Evolutionary conservation across 2,888 invertebrate genomes (phyloP).

Genomic region (Thysanoteuthis rhombus): DNA sequence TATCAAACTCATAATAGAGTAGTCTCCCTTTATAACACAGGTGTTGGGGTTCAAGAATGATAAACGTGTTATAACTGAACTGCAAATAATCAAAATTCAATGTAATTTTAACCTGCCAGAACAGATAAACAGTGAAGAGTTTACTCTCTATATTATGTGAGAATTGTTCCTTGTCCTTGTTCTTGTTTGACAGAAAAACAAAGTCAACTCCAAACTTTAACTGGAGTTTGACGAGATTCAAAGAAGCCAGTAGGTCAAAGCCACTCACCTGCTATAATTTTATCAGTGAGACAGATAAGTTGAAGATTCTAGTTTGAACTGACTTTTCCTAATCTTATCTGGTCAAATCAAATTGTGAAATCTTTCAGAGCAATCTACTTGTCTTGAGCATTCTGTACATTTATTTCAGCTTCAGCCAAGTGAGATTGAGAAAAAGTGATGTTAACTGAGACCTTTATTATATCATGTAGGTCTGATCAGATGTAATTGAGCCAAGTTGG

Average conservation of each 20-base stretch:
- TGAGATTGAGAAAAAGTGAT: background rate
- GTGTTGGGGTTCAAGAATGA: too few relatives aligned
- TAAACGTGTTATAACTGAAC: too few relatives aligned
- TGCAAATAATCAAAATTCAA: too few relatives aligned
- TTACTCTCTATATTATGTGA: too few relatives aligned
- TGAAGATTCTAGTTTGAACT: background rate
- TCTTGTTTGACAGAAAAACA: too few relatives aligned
- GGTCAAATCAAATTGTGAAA: background rate
- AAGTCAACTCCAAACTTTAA: too few relatives aligned
- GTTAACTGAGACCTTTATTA: background rate
- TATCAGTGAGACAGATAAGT: background rate
- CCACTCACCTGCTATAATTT: background rate
- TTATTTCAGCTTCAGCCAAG: background rate
- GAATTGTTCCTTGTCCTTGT: too few relatives aligned
- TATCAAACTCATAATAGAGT: background rate
- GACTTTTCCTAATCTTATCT: background rate
- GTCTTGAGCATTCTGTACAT: background rate
- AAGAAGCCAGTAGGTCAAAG: background rate
- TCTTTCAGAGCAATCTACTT: background rate
- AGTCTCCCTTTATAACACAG: too few relatives aligned
- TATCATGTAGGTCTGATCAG: background rate
- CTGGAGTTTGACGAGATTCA: too few relatives aligned
- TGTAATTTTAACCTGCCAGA: too few relatives aligned
- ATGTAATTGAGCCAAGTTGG: background rate
- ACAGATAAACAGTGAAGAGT: too few relatives aligned